Conservation (phyloP, 2,113 vertebrate genomes). For the Hippocampus barbouri region DNA sequence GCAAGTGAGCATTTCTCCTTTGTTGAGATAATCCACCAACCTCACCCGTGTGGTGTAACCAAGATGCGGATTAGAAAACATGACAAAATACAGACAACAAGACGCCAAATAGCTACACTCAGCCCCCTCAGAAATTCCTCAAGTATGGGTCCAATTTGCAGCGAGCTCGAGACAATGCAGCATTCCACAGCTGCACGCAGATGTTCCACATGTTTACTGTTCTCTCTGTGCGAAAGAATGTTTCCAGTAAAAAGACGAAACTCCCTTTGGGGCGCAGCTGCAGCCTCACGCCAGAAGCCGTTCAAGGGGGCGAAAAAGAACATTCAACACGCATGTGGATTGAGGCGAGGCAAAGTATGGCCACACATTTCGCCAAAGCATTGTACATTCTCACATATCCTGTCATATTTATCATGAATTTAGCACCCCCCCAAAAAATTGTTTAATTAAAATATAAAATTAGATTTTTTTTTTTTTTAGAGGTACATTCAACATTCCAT, state of each 20-base stretch:
- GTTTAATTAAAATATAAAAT: too few species aligned
- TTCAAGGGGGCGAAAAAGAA: not conserved
- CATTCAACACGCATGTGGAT: not conserved
- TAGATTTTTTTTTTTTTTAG: not conserved
- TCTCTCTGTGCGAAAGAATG: conserved; percentile 6
- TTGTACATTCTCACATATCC: too few species aligned
- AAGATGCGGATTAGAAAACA: too few species aligned
- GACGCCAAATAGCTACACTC: not conserved
- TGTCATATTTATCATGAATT: too few species aligned
- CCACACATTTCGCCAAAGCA: too few species aligned
- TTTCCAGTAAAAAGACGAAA: conserved; percentile 16
- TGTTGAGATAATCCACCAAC: too few species aligned
- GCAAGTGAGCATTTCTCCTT: too few species aligned
- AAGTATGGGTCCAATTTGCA: not conserved
- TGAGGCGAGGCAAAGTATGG: too few species aligned
- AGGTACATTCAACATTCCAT: too few species aligned
- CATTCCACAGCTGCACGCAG: conserved; percentile 59
- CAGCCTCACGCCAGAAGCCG: conserved; percentile 6
- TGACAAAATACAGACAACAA: not conserved
- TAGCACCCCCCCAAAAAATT: too few species aligned
- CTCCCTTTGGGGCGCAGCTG: conserved; percentile 21
- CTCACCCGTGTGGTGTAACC: too few species aligned
- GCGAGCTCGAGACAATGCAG: conserved; percentile 4
- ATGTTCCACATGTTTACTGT: conserved; percentile 37
- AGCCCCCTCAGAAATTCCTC: not conserved